Conservation (phyloP, 2,113 vertebrate species). For the Columba livia region DNA sequence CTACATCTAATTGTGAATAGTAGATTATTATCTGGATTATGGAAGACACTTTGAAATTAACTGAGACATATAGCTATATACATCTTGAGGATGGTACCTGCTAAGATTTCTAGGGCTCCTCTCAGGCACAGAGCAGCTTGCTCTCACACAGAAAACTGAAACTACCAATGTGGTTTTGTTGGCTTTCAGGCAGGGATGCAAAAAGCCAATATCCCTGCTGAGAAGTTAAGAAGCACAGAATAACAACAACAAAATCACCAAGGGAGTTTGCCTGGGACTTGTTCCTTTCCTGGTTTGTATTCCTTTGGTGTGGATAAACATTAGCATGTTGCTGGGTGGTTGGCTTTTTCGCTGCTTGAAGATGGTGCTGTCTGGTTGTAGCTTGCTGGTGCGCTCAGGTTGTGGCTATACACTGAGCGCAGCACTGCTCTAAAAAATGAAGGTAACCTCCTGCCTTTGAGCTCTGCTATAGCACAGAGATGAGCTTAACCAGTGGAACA, state of each 20-base stretch:
- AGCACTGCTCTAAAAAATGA: neutral
- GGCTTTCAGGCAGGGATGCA: neutral
- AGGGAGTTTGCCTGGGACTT: neutral
- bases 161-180: neutral
- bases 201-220: neutral
- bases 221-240: slow-evolving; percentile 5
- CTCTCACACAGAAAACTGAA: neutral
- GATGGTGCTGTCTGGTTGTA: neutral
- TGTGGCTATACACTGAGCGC: neutral
- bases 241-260: neutral
- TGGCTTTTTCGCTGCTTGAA: neutral
- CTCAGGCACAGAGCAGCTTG: fast-evolving
- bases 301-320: neutral
- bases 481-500: neutral
- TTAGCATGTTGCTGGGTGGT: neutral
- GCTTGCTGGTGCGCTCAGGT: neutral
- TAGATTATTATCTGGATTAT: slow-evolving; percentile 71
- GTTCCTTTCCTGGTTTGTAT: neutral
- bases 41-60: slow-evolving; percentile 48
- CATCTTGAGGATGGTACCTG: neutral
- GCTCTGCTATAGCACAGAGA: neutral
- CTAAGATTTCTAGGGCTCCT: neutral
- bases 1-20: slow-evolving; percentile 72
- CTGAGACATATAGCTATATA: neutral
- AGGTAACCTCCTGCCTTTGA: neutral